phyloP scores from a whole-genome alignment of 1,140 invertebrate genomes.

The Ooceraea biroi region DNA sequence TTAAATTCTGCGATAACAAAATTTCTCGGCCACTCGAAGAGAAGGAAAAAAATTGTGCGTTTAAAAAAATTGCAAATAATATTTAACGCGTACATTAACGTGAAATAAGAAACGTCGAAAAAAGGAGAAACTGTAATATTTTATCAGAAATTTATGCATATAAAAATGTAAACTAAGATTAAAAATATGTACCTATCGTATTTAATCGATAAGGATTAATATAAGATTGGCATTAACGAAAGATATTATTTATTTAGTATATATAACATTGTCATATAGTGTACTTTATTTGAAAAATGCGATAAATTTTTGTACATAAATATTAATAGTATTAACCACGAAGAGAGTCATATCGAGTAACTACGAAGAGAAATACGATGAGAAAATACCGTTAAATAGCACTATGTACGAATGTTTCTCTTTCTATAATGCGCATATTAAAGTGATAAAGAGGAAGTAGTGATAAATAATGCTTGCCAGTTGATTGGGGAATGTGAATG shows the following conservation, averaged over 20 bases:
- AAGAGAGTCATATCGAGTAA: slow-evolving; percentile 31
- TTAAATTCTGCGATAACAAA: not conserved
- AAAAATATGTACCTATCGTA: slow-evolving; percentile 35
- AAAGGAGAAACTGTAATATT: not conserved
- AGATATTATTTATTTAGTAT: slow-evolving; percentile 67
- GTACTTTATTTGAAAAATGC: slow-evolving; percentile 68
- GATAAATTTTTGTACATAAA: slow-evolving; percentile 73
- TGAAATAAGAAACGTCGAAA: slow-evolving; percentile 12
- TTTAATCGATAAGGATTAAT: slow-evolving; percentile 45
- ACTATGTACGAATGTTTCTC: slow-evolving; percentile 64
- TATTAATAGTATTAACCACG: slow-evolving; percentile 62
- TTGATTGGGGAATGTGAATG: slow-evolving; percentile 63
- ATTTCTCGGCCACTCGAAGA: not conserved
- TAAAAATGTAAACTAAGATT: slow-evolving; percentile 1
- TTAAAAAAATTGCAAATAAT: not conserved
- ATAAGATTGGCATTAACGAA: slow-evolving; percentile 66
- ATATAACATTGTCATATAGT: slow-evolving; percentile 71
- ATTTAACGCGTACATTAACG: slow-evolving; percentile 30
- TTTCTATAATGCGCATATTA: slow-evolving; percentile 27
- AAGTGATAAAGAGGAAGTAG: slow-evolving; percentile 57
- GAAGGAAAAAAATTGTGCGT: not conserved
- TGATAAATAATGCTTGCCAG: slow-evolving; percentile 57
- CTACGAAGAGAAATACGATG: slow-evolving; percentile 59
- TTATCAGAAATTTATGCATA: not conserved
- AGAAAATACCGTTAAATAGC: slow-evolving; percentile 67